Evolutionary conservation across 2,113 vertebrate species (phyloP), one percentile per base, ranked within the genome.

Genomic region (Neoarius graeffei): DNA sequence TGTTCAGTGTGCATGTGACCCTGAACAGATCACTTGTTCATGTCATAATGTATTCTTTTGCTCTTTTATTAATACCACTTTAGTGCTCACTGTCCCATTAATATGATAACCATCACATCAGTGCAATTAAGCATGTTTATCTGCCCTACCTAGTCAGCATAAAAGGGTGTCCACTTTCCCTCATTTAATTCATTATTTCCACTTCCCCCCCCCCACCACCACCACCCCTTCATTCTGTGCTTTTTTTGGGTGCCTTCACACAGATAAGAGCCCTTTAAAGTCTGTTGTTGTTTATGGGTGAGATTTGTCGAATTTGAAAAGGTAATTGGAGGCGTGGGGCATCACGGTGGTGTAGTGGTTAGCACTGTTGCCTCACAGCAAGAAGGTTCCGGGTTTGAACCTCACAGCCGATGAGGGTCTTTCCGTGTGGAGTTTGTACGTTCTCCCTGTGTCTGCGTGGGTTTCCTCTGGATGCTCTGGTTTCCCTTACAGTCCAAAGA

Each of bases 71-170:
- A 71, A 89, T 84, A 17, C 85, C 83, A 89, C 93, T 92, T 93
- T 94, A 94, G 91, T 87, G 84, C 92, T 93, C 92, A 93, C 92
- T 92, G 92, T 91, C 91, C 90, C 17, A 90, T 81, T 86, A 94
- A 96, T 95, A 95, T 95, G 95, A 96, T 96, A 95, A 94, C 91
- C 91, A 95, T 95, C 94, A 89, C 91, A 96, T 95, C 94, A 94
- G 14, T 89, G 92, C 93, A 95, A 95, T 94, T 95, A 95, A 95
- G 93, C 93, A 92, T 93, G 94, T 93, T 96, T 96, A 96, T 96
- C 95, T 91, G 91, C 92, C 91, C 91, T 90, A 91, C 92, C 87
- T 95, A 95, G 95, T 96, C 93, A 94, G 94, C 94, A 93, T 87
- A 93, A 93, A 94, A 92, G 93, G 93, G 93, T 95, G 93, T 95